Base-by-base conservation (phyloP, 2,888 invertebrate species). In the Nesidiocoris tenuis region DNA sequence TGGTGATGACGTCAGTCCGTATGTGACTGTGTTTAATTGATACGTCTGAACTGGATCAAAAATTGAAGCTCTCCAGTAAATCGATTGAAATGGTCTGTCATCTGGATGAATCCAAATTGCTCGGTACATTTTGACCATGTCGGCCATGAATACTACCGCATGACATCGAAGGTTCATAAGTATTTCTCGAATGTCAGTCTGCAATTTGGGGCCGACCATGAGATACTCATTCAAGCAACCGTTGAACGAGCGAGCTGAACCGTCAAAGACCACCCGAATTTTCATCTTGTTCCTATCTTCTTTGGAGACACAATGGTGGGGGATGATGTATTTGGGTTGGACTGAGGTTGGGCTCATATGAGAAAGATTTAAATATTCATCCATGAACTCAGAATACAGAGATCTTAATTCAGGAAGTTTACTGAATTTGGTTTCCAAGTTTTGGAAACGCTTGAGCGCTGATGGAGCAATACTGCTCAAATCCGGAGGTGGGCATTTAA, bases 341-440 rank as follows among this genome's bases (percentile, higher is more conserved):
- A 61, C n/a, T 2, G 68, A 7, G 1, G 77, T 56, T 19, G 61
- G 61, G 0, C 64, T 64, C 79, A 80, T 79, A 64, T 80, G 80
- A 0, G 78, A 77, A 1, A 80, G 25, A 9, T 25, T 25, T 19
- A 77, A 12, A 64, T 80, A 81, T 76, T 80, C 80, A 1, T 77
- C 54, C 56, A 80, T 71, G 17, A 80, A 79, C 0, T 76, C 56
- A 3, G 57, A 23, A 56, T 81, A 80, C 25, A 61, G 61, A 3
- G 24, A 24, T 23, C 18, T 59, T 21, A 72, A 24, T 18, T 72
- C 39, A 19, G 25, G 7, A 61, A 63, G 24, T 25, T 72, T 61
- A 7, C 12, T 24, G 1, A 72, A 21, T 72, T 61, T 61, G 25
- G 59, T 63, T 63, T 72, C 72, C 23, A 61, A 61, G 18, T 25